Evolutionary conservation across 1,140 invertebrate species (phyloP), one percentile per base, ranked within the genome.

Genomic region (Apis cerana): DNA sequence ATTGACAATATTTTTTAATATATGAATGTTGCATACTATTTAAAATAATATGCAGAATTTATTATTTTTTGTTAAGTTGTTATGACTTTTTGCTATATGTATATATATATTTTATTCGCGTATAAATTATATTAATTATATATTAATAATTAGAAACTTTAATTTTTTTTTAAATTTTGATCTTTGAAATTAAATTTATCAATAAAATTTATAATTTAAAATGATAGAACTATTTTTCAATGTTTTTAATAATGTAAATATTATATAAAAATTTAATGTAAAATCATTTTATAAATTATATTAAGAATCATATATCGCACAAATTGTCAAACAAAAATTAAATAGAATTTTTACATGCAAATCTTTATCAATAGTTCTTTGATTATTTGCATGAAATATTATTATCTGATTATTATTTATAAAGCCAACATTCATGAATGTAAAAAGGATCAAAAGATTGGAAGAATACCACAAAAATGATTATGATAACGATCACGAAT

Each of bases 331-430:
- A 17, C 1, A 33, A 15, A 50, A 76, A 76, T 54, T n/a, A 1
- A 33, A 33, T 21, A 91, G 2, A 77, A 91, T 52, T 70, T 59
- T 0, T 84, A 87, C 48, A 61, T 43, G 88, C 0, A 91, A 75
- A 23, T 7, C 50, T 93, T 5, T 92, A 91, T 52, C 78, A 92
- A 0, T 86, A 92, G 91, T 5, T 89, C 91, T 0, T 23, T 92
- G 56, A 92, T 84, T 19, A 93, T 93, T 72, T 88, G 86, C 5
- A 15, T 83, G 0, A 93, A 93, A 48, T 92, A 93, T 11, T 87
- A 69, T 9, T 90, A 71, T 0, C 48, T 93, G n/a, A 27, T 1
- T 0, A 83, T 92, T 5, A 64, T 80, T 0, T 86, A 80, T 21
- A 83, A 82, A 12, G 23, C 76, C 0, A 85, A 92, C 4, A 92